Base-by-base conservation (phyloP, 2,888 invertebrate species). In the Limenitis camilla region DNA sequence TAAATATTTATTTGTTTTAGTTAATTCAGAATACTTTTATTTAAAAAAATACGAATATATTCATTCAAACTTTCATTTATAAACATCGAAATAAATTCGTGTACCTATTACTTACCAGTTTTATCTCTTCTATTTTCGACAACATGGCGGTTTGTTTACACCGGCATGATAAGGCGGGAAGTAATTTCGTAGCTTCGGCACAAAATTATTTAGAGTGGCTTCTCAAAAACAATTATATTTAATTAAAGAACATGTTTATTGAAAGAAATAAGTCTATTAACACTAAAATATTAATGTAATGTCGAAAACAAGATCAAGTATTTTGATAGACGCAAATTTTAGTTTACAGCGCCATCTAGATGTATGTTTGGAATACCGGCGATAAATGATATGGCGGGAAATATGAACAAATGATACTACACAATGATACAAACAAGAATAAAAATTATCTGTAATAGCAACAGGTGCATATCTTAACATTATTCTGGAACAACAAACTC, bases 101-200 rank as follows among this genome's bases (percentile, higher is more conserved):
- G n/a, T 11, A 8, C n/a, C 69, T 76, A 69, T 71, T 46, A 72
- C 72, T 76, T 74, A 78, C 77, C 69, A 63, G 62, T 67, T 65
- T 64, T 56, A 68, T 68, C 67, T 73, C 67, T 67, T 71, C 67
- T 69, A 73, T 70, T 74, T 71, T 72, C 71, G 72, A 79, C 85
- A 88, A 88, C 78, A 87, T 88, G 88, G 87, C 86, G 81, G 83
- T 88, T 88, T 88, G 88, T 88, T 88, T 88, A 88, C 88, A 88
- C 88, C 88, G 88, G 88, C 87, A 81, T 80, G 81, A 81, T 76
- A 78, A 83, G 81, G 83, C 85, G 84, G 83, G 82, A 85, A 85
- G 76, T 71, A 72, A 63, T 81, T 74, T 59, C 39, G 47, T 46
- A 44, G 57, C 57, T 63, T 62, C 63, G 52, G 56, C 46, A 50